Base-by-base conservation (phyloP, 2,797 vertebrate genomes). In the Syndactyla subalaris region DNA sequence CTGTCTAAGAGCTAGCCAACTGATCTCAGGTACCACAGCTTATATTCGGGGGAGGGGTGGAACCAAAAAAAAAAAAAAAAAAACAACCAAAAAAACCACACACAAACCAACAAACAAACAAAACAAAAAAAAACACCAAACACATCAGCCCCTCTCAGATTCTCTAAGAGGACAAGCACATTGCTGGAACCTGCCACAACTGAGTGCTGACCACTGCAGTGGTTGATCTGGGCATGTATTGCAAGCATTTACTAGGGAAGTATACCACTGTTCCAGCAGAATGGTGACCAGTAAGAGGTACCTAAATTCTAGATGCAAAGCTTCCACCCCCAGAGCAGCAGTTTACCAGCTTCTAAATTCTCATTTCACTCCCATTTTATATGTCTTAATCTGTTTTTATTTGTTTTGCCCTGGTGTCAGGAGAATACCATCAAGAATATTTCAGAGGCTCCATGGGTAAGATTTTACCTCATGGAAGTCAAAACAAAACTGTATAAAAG, bases 101-200 rank as follows among this genome's bases (percentile, higher is more conserved):
- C 38, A 43, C 17, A 45, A 45, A 43, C 16, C 19, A 43, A 43
- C 16, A 43, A 45, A 45, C 19, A 45, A 45, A 12, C 18, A 22
- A 46, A 46, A 45, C 43, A 20, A 20, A 45, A 45, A 43, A 19
- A 19, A 45, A 10, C 43, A 45, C 43, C 43, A 45, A 45, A 45
- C 43, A 20, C 9, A 19, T 48, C 32, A 48, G 22, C 26, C 34
- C 36, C 5, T 27, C 38, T 52, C 20, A 65, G 22, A 45, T 32
- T 39, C 1, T 0, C 7, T 67, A 29, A 22, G 17, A 89, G 41
- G 21, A 73, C 39, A 43, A 10, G 6, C 26, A 46, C 7, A 6
- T 17, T 18, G 10, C 14, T 66, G 52, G n/a, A 75, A 10, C 6
- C 20, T 87, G 27, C 18, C 46, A 41, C 7, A 57, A 15, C 18